phyloP scores from a whole-genome alignment of 2,888 invertebrate genomes.

The Coenonympha glycerion region DNA sequence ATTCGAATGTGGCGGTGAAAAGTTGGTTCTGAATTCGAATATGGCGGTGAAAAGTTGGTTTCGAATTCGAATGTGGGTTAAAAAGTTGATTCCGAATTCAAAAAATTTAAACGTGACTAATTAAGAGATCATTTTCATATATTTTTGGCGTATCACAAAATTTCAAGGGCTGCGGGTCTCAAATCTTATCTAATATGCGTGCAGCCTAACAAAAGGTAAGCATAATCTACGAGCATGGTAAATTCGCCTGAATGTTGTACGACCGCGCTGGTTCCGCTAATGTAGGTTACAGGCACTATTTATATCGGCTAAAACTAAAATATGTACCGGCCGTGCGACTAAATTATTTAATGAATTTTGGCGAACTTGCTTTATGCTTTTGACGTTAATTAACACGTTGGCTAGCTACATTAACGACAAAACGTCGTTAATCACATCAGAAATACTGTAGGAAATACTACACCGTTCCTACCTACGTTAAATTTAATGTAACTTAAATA shows the following conservation, averaged over 20 bases:
- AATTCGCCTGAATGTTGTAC: conserved; percentile 24
- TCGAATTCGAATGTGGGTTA: too few relatives aligned
- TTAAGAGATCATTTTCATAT: too few relatives aligned
- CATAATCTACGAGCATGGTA: conserved; percentile 23
- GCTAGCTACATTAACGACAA: not conserved
- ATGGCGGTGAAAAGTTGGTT: too few relatives aligned
- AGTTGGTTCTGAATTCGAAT: too few relatives aligned
- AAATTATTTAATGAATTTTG: conserved; percentile 14
- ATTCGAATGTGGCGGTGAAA: too few relatives aligned
- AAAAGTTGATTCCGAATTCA: too few relatives aligned
- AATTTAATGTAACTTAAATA: too few relatives aligned
- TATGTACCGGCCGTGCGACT: conserved; percentile 12
- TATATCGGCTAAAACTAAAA: conserved; percentile 22
- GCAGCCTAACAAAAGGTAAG: conserved; percentile 11
- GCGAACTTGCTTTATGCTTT: not conserved
- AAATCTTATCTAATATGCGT: not conserved
- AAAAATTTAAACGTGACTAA: too few relatives aligned
- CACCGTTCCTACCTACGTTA: too few relatives aligned
- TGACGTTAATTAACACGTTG: not conserved
- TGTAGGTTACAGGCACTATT: conserved; percentile 23
- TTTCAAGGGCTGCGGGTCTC: not conserved
- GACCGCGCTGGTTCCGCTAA: conserved; percentile 21
- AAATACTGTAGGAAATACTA: too few relatives aligned
- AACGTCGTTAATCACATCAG: too few relatives aligned
- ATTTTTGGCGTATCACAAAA: too few relatives aligned